Base-by-base conservation (phyloP, 1,140 invertebrate genomes). In the Drosophila subpulchrella region DNA sequence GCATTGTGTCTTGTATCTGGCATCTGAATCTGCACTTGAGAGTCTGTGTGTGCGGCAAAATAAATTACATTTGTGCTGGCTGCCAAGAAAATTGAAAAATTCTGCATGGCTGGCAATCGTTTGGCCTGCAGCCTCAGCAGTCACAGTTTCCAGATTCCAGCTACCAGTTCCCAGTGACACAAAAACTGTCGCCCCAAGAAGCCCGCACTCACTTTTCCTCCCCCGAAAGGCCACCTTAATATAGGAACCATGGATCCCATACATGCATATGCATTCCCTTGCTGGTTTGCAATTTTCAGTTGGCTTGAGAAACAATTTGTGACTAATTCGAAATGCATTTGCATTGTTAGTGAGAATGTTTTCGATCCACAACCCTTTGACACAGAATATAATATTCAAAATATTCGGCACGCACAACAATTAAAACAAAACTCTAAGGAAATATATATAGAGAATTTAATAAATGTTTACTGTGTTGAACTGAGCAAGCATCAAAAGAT, bases 21-120 rank as follows among this genome's bases (percentile, higher is more conserved):
- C 54, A 73, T 63, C 62, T 75, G 76, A 34, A 62, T 75, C 54
- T 57, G 51, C 67, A 75, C 44, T 34, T 46, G 34, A 17, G 20
- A 47, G 34, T 30, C 24, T 65, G 30, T 63, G 42, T 41, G 54
- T 57, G 57, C 42, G 53, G 44, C 24, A 76, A 88, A 83, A 83
- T 74, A 88, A 88, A 88, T 88, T 88, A 80, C 72, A 74, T 72
- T 80, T 88, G 58, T 80, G 72, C 63, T 74, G 76, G 59, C 59
- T 83, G 76, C 76, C 79, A 88, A 80, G 72, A 80, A 89, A 88
- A 80, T 88, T 88, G 79, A 88, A 88, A 88, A 83, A 80, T 78
- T 78, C 78, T 78, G 67, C 75, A 62, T 72, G 61, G 68, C 61
- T 81, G 74, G 65, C 61, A 75, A 67, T 62, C 57, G 68, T 62